A percentile compares a stretch with the other conserved stretches of the same genome.
phyloP scores from a whole-genome alignment of 1,140 invertebrate species.

The Drosophila saltans region DNA sequence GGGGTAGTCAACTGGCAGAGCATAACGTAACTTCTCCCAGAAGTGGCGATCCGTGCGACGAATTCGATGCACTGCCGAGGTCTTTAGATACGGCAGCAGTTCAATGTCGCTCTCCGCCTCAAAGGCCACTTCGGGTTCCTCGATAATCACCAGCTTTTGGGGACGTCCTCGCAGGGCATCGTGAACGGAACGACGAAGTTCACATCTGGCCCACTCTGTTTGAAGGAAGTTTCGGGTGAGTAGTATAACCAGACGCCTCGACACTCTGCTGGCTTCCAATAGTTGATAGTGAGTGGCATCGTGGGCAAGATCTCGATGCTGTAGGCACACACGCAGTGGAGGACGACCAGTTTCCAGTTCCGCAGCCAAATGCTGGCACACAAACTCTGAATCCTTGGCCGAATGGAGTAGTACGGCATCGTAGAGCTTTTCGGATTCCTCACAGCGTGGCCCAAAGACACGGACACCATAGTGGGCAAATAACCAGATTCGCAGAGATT shows the following conservation, averaged over 20 bases:
- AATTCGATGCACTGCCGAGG: conserved; percentile 91
- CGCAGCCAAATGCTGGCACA: conserved; percentile 91
- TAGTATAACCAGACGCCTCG: conserved; percentile 90
- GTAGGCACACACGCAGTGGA: conserved; percentile 92
- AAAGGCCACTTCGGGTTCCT: conserved; percentile 89
- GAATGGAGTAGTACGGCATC: conserved; percentile 97
- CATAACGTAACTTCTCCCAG: conserved; percentile 95
- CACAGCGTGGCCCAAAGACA: conserved; percentile 87
- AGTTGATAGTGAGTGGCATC: conserved; percentile 87
- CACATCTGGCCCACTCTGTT: conserved; percentile 93
- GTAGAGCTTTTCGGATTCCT: conserved; percentile 93
- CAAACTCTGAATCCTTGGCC: conserved; percentile 95
- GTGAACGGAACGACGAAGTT: conserved; percentile 91
- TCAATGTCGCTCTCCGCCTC: conserved; percentile 93
- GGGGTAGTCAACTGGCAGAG: conserved; percentile 89
- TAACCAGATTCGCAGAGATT: conserved; percentile 93
- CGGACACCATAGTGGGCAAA: conserved; percentile 93
- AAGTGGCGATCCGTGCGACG: conserved; percentile 94
- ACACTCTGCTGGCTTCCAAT: conserved; percentile 93
- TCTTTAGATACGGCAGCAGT: conserved; percentile 93
- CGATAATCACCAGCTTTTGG: conserved; percentile 92
- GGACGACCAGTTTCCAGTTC: conserved; percentile 91
- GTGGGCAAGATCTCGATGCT: conserved; percentile 90
- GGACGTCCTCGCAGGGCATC: conserved; percentile 91
- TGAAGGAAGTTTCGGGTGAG: conserved; percentile 92